Conservation (phyloP, 2,888 invertebrate species). For the Pseudanteris insignis region DNA sequence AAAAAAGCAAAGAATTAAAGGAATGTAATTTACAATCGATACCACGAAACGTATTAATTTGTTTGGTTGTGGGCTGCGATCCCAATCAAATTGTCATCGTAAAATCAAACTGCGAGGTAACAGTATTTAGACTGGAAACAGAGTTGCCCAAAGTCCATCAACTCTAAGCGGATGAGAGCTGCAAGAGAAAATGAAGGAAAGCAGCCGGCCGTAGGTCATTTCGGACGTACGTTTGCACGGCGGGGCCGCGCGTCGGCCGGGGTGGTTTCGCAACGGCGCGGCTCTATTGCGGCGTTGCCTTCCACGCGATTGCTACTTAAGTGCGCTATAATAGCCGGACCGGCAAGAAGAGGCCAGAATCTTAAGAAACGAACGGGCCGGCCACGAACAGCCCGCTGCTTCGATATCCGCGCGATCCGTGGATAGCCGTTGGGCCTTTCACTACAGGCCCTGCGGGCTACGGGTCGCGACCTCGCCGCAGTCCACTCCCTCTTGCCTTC, state of each 20-base stretch:
- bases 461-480: slow-evolving; percentile 65
- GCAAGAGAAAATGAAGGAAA: not conserved
- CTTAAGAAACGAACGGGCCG: slow-evolving; percentile 56
- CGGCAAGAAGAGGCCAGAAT: slow-evolving; percentile 56
- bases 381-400: slow-evolving; percentile 44
- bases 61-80: no score
- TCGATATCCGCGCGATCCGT: slow-evolving; percentile 47
- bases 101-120: no score
- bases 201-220: slow-evolving; percentile 16
- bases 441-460: slow-evolving; percentile 61
- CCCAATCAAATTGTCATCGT: no score
- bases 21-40: no score
- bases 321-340: slow-evolving; percentile 55
- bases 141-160: no score
- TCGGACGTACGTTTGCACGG: slow-evolving; percentile 38
- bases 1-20: no score
- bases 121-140: no score
- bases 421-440: slow-evolving; percentile 65
- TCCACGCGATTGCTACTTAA: slow-evolving; percentile 59
- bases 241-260: no score
- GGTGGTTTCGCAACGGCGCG: slow-evolving; percentile 55
- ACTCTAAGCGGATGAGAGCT: not conserved
- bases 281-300: no score
- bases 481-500: slow-evolving; percentile 61
- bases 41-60: no score